phyloP scores from a whole-genome alignment of 2,888 invertebrate species.

The Mesorhabditis spiculigera region DNA sequence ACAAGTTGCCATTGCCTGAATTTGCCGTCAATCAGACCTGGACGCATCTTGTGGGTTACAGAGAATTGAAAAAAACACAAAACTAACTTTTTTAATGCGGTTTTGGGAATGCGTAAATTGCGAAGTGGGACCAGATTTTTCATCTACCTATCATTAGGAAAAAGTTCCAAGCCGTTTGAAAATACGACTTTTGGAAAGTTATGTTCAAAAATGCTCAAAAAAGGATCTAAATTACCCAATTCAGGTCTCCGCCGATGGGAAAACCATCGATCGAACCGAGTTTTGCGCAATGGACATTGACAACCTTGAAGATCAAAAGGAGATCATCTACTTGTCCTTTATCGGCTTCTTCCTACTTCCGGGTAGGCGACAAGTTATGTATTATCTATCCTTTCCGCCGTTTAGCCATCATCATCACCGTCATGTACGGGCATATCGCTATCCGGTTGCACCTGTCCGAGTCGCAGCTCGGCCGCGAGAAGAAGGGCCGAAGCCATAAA shows the following conservation, averaged over 20 bases:
- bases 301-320: slow-evolving; percentile 31
- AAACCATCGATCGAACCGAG: slow-evolving; percentile 41
- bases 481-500: slow-evolving; percentile 18
- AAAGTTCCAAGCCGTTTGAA: not conserved
- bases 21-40: slow-evolving; percentile 25
- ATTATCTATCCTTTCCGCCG: not conserved
- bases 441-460: slow-evolving; percentile 32
- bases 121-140: no score
- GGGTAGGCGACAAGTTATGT: slow-evolving; percentile 19
- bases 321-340: slow-evolving; percentile 48
- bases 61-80: no score
- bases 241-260: slow-evolving; percentile 36
- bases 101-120: no score
- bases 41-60: slow-evolving; percentile 20
- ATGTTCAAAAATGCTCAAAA: not conserved
- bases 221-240: not conserved
- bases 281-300: slow-evolving; percentile 47
- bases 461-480: slow-evolving; percentile 13
- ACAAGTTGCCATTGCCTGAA: slow-evolving; percentile 39
- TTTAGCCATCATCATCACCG: slow-evolving; percentile 44
- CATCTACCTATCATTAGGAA: no score
- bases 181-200: slow-evolving; percentile 8
- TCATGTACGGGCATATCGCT: slow-evolving; percentile 55
- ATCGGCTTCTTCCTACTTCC: slow-evolving; percentile 52
- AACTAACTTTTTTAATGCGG: no score